Conservation (phyloP, 2,113 vertebrate genomes). For the Dicaeum eximium region DNA sequence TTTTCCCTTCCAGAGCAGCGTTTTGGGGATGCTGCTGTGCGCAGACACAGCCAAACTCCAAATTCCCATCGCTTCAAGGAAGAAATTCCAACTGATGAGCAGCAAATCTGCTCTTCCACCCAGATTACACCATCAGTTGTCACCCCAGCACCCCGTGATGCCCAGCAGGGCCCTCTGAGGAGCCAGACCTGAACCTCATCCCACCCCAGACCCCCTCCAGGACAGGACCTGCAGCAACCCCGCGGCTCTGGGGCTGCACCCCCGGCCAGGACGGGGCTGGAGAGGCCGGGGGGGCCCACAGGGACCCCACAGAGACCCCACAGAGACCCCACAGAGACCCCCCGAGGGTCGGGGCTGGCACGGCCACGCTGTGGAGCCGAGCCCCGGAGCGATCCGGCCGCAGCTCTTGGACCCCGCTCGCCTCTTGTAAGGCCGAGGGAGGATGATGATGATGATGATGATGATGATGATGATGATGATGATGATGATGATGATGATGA, state of each 20-base stretch:
- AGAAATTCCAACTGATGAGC: background rate
- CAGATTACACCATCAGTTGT: accelerated
- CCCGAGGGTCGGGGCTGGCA: accelerated
- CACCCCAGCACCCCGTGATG: background rate
- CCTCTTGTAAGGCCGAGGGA: constrained; percentile 48
- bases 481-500: no score
- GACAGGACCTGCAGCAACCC: background rate
- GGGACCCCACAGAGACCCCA: background rate
- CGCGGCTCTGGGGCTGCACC: background rate
- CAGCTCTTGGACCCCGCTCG: constrained; percentile 39
- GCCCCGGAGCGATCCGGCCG: background rate
- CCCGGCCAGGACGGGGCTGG: accelerated
- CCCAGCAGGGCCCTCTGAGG: accelerated
- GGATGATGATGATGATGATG: no score
- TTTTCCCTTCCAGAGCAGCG: background rate
- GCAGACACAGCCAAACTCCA: background rate
- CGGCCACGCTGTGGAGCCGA: accelerated
- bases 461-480: no score
- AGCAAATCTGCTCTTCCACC: background rate
- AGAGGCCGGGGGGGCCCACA: accelerated
- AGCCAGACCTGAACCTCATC: background rate
- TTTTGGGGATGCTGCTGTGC: background rate
- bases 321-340: background rate
- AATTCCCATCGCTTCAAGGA: background rate
- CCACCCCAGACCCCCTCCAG: background rate